phyloP scores from a whole-genome alignment of 2,797 vertebrate species.

The Cirrhinus molitorella region DNA sequence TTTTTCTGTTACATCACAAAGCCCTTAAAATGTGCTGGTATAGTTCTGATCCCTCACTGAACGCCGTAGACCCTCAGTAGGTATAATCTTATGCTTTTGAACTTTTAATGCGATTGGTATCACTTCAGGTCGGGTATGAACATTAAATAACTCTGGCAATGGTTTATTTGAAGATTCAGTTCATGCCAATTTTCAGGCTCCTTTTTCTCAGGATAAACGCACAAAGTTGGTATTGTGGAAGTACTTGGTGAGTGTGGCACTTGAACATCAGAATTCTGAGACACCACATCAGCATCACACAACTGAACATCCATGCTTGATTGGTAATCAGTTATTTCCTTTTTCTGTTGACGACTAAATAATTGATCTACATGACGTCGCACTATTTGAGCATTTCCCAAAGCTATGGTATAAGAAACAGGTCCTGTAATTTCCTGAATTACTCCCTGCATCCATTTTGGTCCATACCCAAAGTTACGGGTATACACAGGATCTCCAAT shows the following conservation, averaged over 20 bases:
- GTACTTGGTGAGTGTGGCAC: not conserved
- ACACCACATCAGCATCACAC: not conserved
- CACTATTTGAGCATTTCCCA: slow-evolving; percentile 39
- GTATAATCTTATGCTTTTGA: not conserved
- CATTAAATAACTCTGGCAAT: not conserved
- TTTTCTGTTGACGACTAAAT: not conserved
- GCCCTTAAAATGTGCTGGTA: not conserved
- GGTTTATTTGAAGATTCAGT: not conserved
- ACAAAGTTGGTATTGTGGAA: not conserved
- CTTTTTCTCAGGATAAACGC: not conserved
- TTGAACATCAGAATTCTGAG: too few species aligned
- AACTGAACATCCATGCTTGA: not conserved
- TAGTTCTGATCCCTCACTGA: not conserved
- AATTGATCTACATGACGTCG: slow-evolving; percentile 49
- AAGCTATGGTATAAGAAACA: slow-evolving; percentile 44
- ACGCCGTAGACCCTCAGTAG: too few species aligned
- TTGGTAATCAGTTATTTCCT: not conserved
- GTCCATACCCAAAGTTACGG: slow-evolving; percentile 49
- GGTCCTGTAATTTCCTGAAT: slow-evolving; percentile 47
- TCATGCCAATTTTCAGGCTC: not conserved
- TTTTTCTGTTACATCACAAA: not conserved
- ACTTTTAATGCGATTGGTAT: not conserved
- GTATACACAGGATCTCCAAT: slow-evolving; percentile 31
- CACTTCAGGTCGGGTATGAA: not conserved
- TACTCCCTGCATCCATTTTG: slow-evolving; percentile 43